A percentile compares a stretch with the other conserved stretches of the same genome.
Conservation (phyloP, 2,888 invertebrate genomes). For the Acrobasis suavella region DNA sequence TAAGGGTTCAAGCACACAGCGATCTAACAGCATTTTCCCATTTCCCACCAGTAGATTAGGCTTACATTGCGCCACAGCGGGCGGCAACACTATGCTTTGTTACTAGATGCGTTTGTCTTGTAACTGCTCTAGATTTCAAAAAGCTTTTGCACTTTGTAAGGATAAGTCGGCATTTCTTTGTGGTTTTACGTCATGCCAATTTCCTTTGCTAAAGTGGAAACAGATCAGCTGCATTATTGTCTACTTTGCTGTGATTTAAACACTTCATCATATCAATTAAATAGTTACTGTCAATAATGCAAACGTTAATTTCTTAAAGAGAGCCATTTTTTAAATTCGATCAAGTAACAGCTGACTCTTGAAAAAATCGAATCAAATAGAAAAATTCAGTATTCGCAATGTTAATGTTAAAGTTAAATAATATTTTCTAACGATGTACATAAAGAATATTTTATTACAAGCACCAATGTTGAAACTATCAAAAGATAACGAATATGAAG, state of each 20-base stretch:
- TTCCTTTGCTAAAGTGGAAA: neutral
- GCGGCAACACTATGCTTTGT: conserved; percentile 34
- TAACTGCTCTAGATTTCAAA: conserved; percentile 27
- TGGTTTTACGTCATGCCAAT: neutral
- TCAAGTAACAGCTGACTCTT: too few species aligned
- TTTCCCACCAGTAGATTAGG: conserved; percentile 47
- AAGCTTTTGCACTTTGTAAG: conserved; percentile 19
- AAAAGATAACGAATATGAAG: conserved; percentile 6
- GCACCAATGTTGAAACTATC: neutral
- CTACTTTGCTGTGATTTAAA: neutral
- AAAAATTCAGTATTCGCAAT: too few species aligned
- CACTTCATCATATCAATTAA: neutral
- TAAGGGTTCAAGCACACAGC: conserved; percentile 41
- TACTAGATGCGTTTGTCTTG: conserved; percentile 45
- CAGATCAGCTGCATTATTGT: neutral
- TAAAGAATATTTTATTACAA: neutral
- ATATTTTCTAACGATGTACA: neutral
- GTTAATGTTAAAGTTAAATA: too few species aligned
- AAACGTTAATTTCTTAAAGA: too few species aligned
- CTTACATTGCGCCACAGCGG: conserved; percentile 37
- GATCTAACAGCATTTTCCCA: conserved; percentile 56
- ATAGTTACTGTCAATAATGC: too few species aligned
- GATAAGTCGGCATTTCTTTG: conserved; percentile 14
- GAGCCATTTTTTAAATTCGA: too few species aligned
- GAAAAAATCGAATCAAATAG: too few species aligned